phyloP scores from a whole-genome alignment of 2,888 invertebrate genomes.

The Alentia gelatinosa region DNA sequence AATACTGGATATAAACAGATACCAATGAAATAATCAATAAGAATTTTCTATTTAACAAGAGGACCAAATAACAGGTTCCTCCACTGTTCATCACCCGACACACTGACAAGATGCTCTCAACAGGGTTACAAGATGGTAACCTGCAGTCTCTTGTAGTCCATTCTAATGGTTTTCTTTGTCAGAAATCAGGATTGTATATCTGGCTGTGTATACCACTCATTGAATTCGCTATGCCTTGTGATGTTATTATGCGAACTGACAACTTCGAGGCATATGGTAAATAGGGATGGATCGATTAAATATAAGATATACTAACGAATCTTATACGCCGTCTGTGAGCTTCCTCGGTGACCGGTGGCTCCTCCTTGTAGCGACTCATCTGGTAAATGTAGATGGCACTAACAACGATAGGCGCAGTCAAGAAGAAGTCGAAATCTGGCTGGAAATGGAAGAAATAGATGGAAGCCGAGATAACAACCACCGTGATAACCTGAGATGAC shows the following conservation, averaged over 20 bases:
- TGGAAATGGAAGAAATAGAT: conserved; percentile 38
- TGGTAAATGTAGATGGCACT: conserved; percentile 30
- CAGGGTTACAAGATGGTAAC: background rate
- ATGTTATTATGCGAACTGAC: background rate
- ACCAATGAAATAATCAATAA: too few relatives aligned
- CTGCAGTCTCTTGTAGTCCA: background rate
- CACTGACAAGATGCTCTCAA: too few relatives aligned
- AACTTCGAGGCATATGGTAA: background rate
- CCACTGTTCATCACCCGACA: too few relatives aligned
- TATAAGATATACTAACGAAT: background rate
- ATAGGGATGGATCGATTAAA: background rate
- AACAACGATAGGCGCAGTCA: background rate
- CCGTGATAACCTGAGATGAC: conserved; percentile 41
- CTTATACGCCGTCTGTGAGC: background rate
- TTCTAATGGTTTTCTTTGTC: too few relatives aligned
- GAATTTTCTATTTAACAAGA: too few relatives aligned
- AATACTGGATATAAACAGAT: too few relatives aligned
- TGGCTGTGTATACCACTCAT: background rate
- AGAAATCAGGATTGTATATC: too few relatives aligned
- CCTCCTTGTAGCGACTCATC: conserved; percentile 5
- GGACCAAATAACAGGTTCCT: too few relatives aligned
- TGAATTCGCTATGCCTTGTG: background rate
- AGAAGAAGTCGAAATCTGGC: background rate
- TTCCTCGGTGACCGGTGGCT: background rate
- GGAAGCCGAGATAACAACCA: background rate